Conservation (phyloP, 1,140 invertebrate species). For the Lutraria rhynchaena region DNA sequence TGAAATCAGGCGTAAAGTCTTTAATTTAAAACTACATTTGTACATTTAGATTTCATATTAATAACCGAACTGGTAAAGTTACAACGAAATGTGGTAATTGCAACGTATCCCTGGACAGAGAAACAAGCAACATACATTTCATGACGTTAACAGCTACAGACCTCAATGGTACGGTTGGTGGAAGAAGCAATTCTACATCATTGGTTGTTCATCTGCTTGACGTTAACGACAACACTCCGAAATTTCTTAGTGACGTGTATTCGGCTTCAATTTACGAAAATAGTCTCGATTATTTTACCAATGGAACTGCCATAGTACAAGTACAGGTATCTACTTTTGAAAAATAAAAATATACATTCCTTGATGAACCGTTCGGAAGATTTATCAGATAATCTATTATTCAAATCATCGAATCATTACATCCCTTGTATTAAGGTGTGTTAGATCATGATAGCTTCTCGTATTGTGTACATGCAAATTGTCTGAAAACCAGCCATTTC, state of each 20-base stretch:
- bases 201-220: constrained; percentile 9
- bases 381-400: too few species aligned
- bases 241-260: neutral
- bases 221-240: constrained; percentile 44
- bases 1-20: too few species aligned
- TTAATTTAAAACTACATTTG: too few species aligned
- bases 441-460: too few species aligned
- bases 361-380: too few species aligned
- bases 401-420: too few species aligned
- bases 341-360: too few species aligned
- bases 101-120: constrained; percentile 10
- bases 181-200: constrained; percentile 43
- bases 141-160: constrained; percentile 43
- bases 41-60: constrained; percentile 30
- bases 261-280: constrained; percentile 26
- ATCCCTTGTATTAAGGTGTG: too few species aligned
- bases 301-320: constrained; percentile 1
- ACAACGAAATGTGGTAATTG: constrained; percentile 10
- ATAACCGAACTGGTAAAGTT: neutral
- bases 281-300: neutral
- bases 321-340: constrained; percentile 21
- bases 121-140: constrained; percentile 11
- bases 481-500: too few species aligned
- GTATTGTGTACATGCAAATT: too few species aligned
- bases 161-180: neutral